Conservation (phyloP, 1,140 invertebrate species). For the Drosophila jambulina region DNA sequence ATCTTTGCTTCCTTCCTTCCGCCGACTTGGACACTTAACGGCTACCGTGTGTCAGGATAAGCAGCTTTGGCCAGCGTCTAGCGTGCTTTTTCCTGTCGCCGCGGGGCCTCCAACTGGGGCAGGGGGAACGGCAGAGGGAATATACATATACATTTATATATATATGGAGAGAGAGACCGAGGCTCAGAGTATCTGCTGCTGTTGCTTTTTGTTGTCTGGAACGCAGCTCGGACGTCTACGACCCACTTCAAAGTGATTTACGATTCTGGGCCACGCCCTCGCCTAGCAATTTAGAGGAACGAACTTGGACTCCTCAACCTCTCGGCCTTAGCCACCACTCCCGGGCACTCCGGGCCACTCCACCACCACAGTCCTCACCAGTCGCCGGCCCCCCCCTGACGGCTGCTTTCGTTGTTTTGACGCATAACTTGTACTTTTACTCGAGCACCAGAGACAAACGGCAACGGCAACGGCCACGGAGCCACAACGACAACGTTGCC, state of each 20-base stretch:
- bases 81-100: constrained; percentile 76
- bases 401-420: constrained; percentile 62
- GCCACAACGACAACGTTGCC: constrained; percentile 32
- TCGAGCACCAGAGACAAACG: constrained; percentile 44
- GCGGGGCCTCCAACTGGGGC: constrained; percentile 49
- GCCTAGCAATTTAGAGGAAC: constrained; percentile 81
- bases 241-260: constrained; percentile 85
- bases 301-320: constrained; percentile 56
- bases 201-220: constrained; percentile 58
- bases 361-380: background rate
- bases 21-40: constrained; percentile 60
- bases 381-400: constrained; percentile 27
- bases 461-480: constrained; percentile 9
- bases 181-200: constrained; percentile 13
- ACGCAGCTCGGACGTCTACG: constrained; percentile 80
- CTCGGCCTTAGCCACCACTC: background rate
- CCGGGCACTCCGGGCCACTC: background rate
- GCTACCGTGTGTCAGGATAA: constrained; percentile 78
- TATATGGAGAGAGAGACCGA: background rate
- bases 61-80: constrained; percentile 67
- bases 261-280: constrained; percentile 83
- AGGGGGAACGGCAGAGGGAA: background rate
- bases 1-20: constrained; percentile 31
- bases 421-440: constrained; percentile 73
- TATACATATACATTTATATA: too few species aligned